phyloP scores from a whole-genome alignment of 1,140 invertebrate species.

The Euwallacea fornicatus region DNA sequence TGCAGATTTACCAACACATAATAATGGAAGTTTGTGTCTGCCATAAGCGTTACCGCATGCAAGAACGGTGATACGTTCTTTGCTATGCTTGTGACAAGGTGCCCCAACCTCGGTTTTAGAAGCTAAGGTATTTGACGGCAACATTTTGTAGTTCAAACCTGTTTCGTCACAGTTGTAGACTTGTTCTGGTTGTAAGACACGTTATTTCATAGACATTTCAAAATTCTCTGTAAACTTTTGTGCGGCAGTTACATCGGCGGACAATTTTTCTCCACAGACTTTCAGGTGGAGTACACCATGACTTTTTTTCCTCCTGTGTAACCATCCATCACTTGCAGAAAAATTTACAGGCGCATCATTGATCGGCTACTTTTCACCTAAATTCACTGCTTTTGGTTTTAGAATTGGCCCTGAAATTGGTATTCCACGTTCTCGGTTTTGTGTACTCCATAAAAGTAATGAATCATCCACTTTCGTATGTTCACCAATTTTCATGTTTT shows the following conservation, averaged over 20 bases:
- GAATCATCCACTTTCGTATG: neutral
- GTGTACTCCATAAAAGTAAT: neutral
- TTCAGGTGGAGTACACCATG: neutral
- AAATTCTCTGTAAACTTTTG: neutral
- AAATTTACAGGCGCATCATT: neutral
- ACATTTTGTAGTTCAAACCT: slow-evolving; percentile 52
- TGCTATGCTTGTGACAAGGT: slow-evolving; percentile 49
- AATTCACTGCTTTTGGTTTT: neutral
- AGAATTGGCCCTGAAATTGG: neutral
- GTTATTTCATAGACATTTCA: slow-evolving; percentile 2
- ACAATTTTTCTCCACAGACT: neutral
- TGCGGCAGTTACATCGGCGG: slow-evolving; percentile 3
- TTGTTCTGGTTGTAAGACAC: slow-evolving; percentile 26
- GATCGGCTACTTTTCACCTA: neutral
- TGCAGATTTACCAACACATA: slow-evolving; percentile 38
- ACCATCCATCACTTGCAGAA: slow-evolving; percentile 1
- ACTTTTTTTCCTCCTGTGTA: neutral
- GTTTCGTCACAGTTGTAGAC: slow-evolving; percentile 43
- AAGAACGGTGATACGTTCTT: slow-evolving; percentile 50
- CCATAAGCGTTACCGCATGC: slow-evolving; percentile 48
- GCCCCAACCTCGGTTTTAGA: slow-evolving; percentile 48
- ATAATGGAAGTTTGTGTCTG: slow-evolving; percentile 49
- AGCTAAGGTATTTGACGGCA: slow-evolving; percentile 50
- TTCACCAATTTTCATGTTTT: slow-evolving; percentile 3
- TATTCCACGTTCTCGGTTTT: too few species aligned